phyloP scores from a whole-genome alignment of 2,113 vertebrate species.

The Dromaius novaehollandiae region DNA sequence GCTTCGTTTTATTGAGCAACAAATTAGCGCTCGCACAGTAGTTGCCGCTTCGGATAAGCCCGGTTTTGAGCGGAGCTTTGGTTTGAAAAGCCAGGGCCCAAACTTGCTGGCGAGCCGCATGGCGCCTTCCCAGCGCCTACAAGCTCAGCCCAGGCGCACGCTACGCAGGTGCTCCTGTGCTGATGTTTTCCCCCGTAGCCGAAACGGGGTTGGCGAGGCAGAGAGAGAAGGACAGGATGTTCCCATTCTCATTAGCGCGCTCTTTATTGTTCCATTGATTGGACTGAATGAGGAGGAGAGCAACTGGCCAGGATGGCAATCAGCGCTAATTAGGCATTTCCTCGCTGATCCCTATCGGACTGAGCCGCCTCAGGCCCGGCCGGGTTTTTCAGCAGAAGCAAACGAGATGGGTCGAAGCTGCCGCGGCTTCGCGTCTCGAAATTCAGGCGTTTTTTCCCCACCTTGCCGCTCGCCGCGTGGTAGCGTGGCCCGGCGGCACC shows the following conservation, averaged over 20 bases:
- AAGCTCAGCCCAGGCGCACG: too few species aligned
- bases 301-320: slow-evolving; percentile 4
- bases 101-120: too few species aligned
- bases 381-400: too few species aligned
- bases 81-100: too few species aligned
- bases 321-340: slow-evolving; percentile 19
- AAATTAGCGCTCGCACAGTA: slow-evolving; percentile 62
- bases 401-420: neutral
- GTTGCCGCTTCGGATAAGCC: neutral
- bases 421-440: neutral
- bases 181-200: neutral
- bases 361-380: neutral
- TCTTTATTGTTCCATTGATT: slow-evolving; percentile 14
- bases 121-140: too few species aligned
- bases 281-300: neutral
- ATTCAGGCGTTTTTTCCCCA: neutral
- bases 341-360: neutral
- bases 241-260: neutral
- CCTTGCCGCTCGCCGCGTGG: neutral
- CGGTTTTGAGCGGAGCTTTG: neutral
- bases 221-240: neutral
- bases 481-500: neutral
- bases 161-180: too few species aligned
- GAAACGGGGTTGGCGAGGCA: neutral
- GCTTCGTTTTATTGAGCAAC: slow-evolving; percentile 52